Evolutionary conservation across 2,888 invertebrate species (phyloP).

Genomic region (Hirudinaria manillensis): DNA sequence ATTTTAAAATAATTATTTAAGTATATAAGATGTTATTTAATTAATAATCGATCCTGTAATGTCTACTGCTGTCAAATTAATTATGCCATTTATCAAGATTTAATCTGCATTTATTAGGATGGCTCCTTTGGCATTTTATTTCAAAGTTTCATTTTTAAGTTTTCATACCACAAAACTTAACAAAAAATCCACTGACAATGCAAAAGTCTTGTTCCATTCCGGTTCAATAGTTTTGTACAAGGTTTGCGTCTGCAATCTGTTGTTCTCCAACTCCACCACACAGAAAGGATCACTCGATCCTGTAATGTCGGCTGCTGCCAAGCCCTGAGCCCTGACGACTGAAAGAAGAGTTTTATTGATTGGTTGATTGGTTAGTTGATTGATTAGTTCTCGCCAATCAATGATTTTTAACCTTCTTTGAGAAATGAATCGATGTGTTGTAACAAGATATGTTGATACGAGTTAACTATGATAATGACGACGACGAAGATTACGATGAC

Average conservation of each 20-base stretch:
- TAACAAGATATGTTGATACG: no score
- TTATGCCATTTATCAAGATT: no score
- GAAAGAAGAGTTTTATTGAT: neutral
- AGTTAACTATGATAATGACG: neutral
- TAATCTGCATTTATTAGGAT: no score
- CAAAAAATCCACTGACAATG: constrained; percentile 72
- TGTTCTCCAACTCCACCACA: constrained; percentile 87
- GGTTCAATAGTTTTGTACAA: constrained; percentile 95
- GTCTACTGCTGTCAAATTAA: no score
- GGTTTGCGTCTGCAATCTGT: constrained; percentile 91
- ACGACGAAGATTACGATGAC: neutral
- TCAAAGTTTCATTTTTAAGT: no score
- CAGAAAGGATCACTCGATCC: constrained; percentile 98
- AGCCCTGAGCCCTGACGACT: constrained; percentile 73
- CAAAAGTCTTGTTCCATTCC: constrained; percentile 97
- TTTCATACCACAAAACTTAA: neutral
- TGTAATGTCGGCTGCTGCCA: constrained; percentile 88
- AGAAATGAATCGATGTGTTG: neutral
- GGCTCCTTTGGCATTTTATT: no score
- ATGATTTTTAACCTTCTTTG: neutral
- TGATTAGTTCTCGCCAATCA: neutral
- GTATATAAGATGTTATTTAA: no score
- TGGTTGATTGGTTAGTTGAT: neutral
- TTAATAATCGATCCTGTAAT: no score
- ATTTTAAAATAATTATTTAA: no score